These are phyloP conservation scores for Acanthurus leucopareius DNA, from an alignment of 2,797 vertebrate genomes.

Conservation along the genomic window DNA sequence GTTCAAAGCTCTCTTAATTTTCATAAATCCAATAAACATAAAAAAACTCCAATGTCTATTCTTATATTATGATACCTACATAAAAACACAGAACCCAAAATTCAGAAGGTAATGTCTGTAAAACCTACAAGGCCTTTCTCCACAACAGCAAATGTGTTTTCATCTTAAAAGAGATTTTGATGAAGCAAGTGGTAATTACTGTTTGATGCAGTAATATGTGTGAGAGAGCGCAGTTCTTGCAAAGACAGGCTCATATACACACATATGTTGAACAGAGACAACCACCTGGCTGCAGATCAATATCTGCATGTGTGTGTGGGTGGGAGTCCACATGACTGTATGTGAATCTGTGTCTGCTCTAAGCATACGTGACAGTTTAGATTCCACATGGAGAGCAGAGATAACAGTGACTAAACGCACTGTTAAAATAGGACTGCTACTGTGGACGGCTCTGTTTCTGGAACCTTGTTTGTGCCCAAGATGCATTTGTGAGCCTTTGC, in stretches of 20 bases:
- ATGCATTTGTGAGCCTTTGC: conserved; percentile 14
- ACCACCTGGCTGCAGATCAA: conserved; percentile 56
- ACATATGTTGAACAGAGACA: conserved; percentile 65
- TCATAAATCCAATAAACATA: neutral
- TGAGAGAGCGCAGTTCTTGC: conserved; percentile 32
- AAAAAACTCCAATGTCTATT: neutral
- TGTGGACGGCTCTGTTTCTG: conserved; percentile 37
- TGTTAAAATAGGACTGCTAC: conserved; percentile 66
- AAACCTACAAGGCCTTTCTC: conserved; percentile 9
- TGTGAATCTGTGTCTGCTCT: conserved; percentile 36
- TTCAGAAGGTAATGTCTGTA: conserved; percentile 3
- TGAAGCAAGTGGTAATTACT: conserved; percentile 42
- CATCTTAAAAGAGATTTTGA: conserved; percentile 11
- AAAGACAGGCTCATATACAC: conserved; percentile 30
- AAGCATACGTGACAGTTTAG: conserved; percentile 44
- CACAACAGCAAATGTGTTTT: conserved; percentile 24
- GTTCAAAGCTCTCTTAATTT: neutral
- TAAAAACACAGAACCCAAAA: conserved; percentile 5
- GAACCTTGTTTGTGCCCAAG: conserved; percentile 25
- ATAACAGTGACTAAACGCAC: conserved; percentile 44
- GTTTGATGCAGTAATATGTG: conserved; percentile 41
- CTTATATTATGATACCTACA: neutral
- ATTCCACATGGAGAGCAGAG: conserved; percentile 65
- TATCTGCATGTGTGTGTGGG: conserved; percentile 44
- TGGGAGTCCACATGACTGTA: conserved; percentile 24